These are phyloP conservation scores for Porites australiensis DNA, from an alignment of 64 coral and sea anemone genomes.

Conservation along the genomic window DNA sequence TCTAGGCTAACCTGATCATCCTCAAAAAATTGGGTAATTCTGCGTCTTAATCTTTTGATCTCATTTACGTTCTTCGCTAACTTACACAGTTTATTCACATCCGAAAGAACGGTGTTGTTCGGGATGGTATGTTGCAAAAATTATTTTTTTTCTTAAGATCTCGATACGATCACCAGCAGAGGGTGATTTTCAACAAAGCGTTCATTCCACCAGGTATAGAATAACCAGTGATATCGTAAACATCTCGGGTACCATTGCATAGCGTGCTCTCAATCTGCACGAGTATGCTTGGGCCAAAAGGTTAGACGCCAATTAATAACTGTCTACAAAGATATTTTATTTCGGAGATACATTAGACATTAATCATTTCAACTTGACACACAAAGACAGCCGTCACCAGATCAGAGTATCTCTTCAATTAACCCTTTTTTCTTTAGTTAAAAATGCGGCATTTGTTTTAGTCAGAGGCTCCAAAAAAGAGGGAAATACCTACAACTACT, in stretches of 20 bases:
- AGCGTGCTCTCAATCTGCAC: background rate
- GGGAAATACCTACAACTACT: background rate
- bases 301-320: conserved; percentile 56
- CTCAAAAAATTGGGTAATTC: background rate
- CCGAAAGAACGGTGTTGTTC: no score
- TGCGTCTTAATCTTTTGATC: background rate
- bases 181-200: no score
- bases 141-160: background rate
- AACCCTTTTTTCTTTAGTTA: no score
- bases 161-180: background rate
- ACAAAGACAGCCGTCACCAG: background rate
- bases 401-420: no score
- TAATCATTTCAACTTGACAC: conserved; percentile 33
- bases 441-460: background rate
- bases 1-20: background rate
- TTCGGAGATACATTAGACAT: conserved; percentile 28
- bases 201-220: no score
- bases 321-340: conserved; percentile 18
- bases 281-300: conserved; percentile 2
- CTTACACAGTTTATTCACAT: no score
- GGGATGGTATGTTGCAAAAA: no score
- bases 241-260: no score
- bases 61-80: background rate
- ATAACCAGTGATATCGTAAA: no score
- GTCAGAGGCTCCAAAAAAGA: background rate